Conservation (phyloP, 37 sponge, comb jelly and placozoan genomes). For the Haliclona indistincta region DNA sequence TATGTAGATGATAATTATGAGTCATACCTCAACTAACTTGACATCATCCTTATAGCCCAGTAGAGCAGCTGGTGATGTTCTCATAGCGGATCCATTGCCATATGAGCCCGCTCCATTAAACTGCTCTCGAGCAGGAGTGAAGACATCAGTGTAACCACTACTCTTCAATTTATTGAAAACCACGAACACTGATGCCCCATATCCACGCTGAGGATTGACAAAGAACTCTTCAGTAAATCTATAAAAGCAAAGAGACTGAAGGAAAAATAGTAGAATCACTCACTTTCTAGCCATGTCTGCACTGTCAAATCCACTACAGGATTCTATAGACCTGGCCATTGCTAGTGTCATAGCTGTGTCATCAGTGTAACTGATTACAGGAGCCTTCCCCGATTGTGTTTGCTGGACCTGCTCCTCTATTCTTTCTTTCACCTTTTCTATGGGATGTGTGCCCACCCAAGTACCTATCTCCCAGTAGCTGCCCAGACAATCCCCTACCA, state of each 20-base stretch:
- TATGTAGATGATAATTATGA: background rate
- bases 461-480: too few species aligned
- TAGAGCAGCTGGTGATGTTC: conserved; percentile 71
- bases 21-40: conserved; percentile 8
- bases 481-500: too few species aligned
- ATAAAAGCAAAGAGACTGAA: background rate
- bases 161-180: conserved; percentile 57
- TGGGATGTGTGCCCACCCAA: too few species aligned
- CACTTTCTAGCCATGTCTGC: conserved; percentile 52
- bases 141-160: conserved; percentile 33
- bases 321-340: conserved; percentile 48
- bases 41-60: conserved; percentile 34
- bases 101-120: conserved; percentile 73
- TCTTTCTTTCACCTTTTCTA: conserved; percentile 35
- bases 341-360: conserved; percentile 81
- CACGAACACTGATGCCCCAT: conserved; percentile 49
- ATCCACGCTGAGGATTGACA: conserved; percentile 62
- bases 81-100: conserved; percentile 84
- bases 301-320: conserved; percentile 37
- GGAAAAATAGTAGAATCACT: background rate
- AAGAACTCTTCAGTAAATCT: conserved; percentile 66
- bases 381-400: conserved; percentile 8
- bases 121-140: conserved; percentile 62
- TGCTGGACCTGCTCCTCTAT: conserved; percentile 29
- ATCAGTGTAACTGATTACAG: conserved; percentile 61